Evolutionary conservation across 1,140 invertebrate genomes (phyloP), one percentile per base, ranked within the genome.

Genomic region (Diorhabda elongata): DNA sequence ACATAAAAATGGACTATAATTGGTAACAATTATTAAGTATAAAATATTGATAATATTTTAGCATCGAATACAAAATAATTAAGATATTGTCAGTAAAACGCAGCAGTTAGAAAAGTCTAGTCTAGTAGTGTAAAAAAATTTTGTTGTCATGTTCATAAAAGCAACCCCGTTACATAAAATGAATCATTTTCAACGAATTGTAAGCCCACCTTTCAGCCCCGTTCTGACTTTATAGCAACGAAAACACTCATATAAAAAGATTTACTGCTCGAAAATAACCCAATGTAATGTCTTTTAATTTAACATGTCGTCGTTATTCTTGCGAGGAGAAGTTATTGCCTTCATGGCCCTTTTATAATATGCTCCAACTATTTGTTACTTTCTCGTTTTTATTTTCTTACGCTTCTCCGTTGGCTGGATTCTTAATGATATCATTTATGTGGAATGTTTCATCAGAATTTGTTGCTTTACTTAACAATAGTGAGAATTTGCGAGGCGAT

Each of bases 251-350:
- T 65, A 65, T 65, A 65, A 71, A 70, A 68, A 68, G 71, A 73
- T 73, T 73, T 73, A 73, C 67, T 69, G 63, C 66, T 68, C 56
- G 69, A 70, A 68, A 73, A 73, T 70, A 73, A 70, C 69, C 59
- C 71, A 66, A 70, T 68, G 69, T 73, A 70, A 73, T 68, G 71
- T 73, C 71, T 73, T 73, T 73, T 71, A 73, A 73, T 73, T 73
- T 67, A 73, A 73, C 71, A 73, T 66, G 71, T 73, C 71, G 66
- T 64, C 66, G 68, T 73, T 68, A 66, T 68, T 73, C 71, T 73
- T 73, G 58, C 42, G 6, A 60, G 56, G 64, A 59, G 64, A 43
- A 69, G 67, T 64, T 72, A 72, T 69, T 72, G 68, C 71, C 58
- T 47, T 62, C 61, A 44, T 62, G 61, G 61, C 44, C 44, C 44